phyloP scores from a whole-genome alignment of 1,140 invertebrate genomes.

The Temnothorax longispinosus region DNA sequence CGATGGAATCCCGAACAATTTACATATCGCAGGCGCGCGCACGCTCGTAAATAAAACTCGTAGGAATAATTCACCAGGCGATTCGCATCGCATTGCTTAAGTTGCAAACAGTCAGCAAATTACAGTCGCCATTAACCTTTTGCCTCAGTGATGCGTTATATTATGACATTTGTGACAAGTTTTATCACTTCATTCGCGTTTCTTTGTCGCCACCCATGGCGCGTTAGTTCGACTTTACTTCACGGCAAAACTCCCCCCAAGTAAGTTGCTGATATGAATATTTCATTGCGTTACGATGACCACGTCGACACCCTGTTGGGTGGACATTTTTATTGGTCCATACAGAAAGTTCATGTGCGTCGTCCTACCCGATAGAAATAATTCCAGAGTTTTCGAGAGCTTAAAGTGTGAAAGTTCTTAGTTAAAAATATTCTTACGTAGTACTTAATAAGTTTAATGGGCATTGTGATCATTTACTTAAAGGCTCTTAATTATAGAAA shows the following conservation, averaged over 20 bases:
- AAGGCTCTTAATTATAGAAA: neutral
- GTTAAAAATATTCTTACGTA: conserved; percentile 9
- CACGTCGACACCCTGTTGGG: conserved; percentile 16
- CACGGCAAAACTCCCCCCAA: conserved; percentile 40
- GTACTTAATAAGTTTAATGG: neutral
- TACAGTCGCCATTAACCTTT: conserved; percentile 55
- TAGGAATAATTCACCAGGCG: conserved; percentile 19
- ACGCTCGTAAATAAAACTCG: conserved; percentile 50
- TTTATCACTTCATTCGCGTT: conserved; percentile 53
- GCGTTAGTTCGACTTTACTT: conserved; percentile 36
- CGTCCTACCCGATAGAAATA: neutral
- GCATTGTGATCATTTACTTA: conserved; percentile 8
- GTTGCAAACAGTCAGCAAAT: conserved; percentile 49
- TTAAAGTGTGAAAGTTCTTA: neutral
- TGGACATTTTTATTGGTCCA: conserved; percentile 42
- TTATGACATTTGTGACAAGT: conserved; percentile 20
- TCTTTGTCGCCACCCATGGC: conserved; percentile 15
- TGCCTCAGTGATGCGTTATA: neutral
- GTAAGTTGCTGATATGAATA: conserved; percentile 62
- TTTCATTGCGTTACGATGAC: conserved; percentile 65
- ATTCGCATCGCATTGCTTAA: conserved; percentile 46
- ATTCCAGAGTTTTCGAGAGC: conserved; percentile 16
- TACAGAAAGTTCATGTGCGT: conserved; percentile 5
- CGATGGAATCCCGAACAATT: conserved; percentile 8
- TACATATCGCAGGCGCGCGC: conserved; percentile 39